A percentile compares a stretch with the other conserved stretches of the same genome.
phyloP scores from a whole-genome alignment of 2,113 vertebrate genomes.

The Nesogale talazaci region DNA sequence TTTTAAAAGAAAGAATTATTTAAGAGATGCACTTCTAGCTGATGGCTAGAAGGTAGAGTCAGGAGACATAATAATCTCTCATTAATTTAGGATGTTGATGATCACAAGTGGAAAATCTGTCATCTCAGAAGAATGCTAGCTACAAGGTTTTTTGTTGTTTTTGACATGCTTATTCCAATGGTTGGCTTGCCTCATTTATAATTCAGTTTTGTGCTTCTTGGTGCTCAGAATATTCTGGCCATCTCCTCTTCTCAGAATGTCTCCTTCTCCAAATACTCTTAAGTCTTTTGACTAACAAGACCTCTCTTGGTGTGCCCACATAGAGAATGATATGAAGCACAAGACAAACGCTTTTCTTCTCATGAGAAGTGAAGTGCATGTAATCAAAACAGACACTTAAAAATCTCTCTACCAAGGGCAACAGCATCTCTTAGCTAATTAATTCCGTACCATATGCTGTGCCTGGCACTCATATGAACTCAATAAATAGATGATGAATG shows the following conservation, averaged over 20 bases:
- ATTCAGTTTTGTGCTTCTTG: constrained; percentile 48
- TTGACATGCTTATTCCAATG: background rate
- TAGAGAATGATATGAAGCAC: constrained; percentile 17
- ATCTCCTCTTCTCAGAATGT: constrained; percentile 10
- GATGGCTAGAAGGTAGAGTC: constrained; percentile 46
- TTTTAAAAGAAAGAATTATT: background rate
- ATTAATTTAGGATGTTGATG: constrained; percentile 29
- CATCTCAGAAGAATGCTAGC: constrained; percentile 6
- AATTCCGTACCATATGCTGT: constrained; percentile 15
- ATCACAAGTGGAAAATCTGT: constrained; percentile 30
- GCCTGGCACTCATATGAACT: background rate
- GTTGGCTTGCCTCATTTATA: constrained; percentile 28
- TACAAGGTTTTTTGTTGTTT: constrained; percentile 36
- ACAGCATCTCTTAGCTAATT: background rate
- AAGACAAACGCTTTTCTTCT: constrained; percentile 27
- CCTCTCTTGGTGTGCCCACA: background rate
- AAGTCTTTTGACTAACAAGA: background rate
- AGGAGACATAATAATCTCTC: constrained; percentile 49
- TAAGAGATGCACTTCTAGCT: background rate
- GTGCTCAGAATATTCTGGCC: constrained; percentile 14
- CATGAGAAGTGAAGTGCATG: background rate
- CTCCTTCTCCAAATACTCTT: constrained; percentile 22
- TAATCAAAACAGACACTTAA: constrained; percentile 44
- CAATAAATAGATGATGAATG: constrained; percentile 5
- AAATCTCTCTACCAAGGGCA: constrained; percentile 24